A percentile compares a stretch with the other conserved stretches of the same genome.
These are phyloP conservation scores for Rhagoletis zephyria DNA, from an alignment of 1,140 invertebrate species.

Conservation along the genomic window DNA sequence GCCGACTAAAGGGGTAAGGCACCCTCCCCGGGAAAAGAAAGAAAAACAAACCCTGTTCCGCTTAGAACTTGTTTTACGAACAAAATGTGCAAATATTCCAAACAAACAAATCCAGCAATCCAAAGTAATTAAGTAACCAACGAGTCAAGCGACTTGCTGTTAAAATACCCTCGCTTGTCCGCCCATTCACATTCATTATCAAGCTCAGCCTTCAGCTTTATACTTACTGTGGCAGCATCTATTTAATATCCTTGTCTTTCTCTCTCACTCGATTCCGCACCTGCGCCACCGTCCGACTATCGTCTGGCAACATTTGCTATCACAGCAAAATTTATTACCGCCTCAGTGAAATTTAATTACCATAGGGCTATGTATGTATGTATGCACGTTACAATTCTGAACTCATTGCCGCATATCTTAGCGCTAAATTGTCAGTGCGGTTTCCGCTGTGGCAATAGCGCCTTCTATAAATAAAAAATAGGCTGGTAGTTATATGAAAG, in stretches of 20 bases:
- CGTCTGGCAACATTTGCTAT: neutral
- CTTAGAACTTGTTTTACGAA: too few relatives aligned
- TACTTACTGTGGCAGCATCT: neutral
- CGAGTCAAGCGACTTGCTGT: neutral
- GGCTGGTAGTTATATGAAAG: too few relatives aligned
- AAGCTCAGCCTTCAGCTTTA: neutral
- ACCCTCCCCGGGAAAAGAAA: too few relatives aligned
- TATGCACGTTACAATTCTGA: neutral
- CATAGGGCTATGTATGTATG: neutral
- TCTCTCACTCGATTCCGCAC: neutral
- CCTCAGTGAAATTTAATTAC: constrained; percentile 47
- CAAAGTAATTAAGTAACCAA: constrained; percentile 17
- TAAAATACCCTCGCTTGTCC: neutral
- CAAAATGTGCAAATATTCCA: neutral
- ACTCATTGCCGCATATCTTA: constrained; percentile 52
- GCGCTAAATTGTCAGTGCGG: neutral
- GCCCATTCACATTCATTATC: constrained; percentile 7
- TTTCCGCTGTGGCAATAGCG: constrained; percentile 47
- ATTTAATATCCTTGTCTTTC: too few relatives aligned
- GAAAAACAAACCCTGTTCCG: too few relatives aligned
- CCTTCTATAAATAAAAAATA: too few relatives aligned
- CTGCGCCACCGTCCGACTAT: neutral
- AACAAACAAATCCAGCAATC: neutral
- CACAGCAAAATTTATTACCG: constrained; percentile 44
- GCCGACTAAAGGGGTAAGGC: too few relatives aligned